Evolutionary conservation across 2,888 invertebrate species (phyloP), one percentile per base, ranked within the genome.

Genomic region (Cancer borealis): DNA sequence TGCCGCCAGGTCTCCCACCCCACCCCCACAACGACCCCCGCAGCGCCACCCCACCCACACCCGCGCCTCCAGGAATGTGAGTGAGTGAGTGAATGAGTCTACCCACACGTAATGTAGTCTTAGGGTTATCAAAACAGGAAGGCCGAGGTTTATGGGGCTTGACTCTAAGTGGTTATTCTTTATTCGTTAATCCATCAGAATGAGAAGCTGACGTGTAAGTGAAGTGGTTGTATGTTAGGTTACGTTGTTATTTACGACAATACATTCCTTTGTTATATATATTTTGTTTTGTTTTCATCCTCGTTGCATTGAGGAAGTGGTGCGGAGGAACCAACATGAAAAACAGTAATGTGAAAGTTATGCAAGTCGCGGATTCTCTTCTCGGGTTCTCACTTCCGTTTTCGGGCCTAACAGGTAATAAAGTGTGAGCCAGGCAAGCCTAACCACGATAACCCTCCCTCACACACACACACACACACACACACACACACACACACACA

Each of bases 401-500:
- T 26, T 30, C 30, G 79, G 79, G 79, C 26, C 79, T 79, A 79
- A 79, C 30, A 79, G 79, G 79, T 79, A 30, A 79, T 79, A 79
- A 79, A 79, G 79, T 79, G 79, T 30, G 30, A 79, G 30, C 79
- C 79, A 79, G 30, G 30, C 79, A 79, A 79, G 79, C 79, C 79
- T 79, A 79, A 79, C 79, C 26, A 79, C 26, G 79, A n/a, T 66
- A 66, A 12, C 79, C 30, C 30, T 30, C 79, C 30, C 79, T 30
- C 79, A 2, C 79, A 73, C 91, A 73, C 39, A 91, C 73, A 45
- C 91, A 60, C 66, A 60, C 54, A 91, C 91, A 91, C 91, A 91
- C 91, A 91, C 91, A 91, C 91, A 91, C 91, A 91, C 91, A 91
- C 91, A 91, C 91, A 91, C 91, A 91, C 91, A 91, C 91, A 91